Conservation (phyloP, 2,113 vertebrate genomes). For the pig (Sus scrofa) region T2T-Sscrofa CM000812.6:3188501-3189000, state of each 20-base stretch:
- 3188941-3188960: background rate
- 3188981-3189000: background rate
- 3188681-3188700: fast-evolving
- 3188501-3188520: fast-evolving
- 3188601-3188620: background rate
- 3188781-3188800: fast-evolving
- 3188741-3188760: background rate
- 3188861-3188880: fast-evolving
- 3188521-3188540: fast-evolving
- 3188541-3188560: too few relatives aligned
- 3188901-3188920: background rate
- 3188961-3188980: background rate
- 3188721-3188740: too few relatives aligned
- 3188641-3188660: background rate
- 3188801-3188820: background rate
- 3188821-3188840: background rate
- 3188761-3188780: background rate
- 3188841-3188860: fast-evolving
- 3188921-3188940: background rate
- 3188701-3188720: background rate
- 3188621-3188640: background rate
- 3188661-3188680: background rate
- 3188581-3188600: fast-evolving
- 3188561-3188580: background rate
- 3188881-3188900: background rate